Base-by-base conservation (phyloP, 2,888 invertebrate genomes). In the Yponomeuta cagnagella region DNA sequence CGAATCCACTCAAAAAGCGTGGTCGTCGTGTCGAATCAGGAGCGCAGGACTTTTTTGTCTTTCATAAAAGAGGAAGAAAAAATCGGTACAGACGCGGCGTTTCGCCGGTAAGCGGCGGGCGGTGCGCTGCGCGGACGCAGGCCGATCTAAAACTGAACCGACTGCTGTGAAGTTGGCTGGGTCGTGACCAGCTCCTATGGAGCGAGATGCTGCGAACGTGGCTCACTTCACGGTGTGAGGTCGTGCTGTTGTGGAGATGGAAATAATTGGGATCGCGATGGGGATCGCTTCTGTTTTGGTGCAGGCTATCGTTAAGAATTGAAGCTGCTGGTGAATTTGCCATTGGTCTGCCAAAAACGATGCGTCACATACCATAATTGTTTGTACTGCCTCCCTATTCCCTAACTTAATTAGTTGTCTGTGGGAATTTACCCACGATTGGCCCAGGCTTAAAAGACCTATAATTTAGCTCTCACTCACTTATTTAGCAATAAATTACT, bases 61-160 rank as follows among this genome's bases (percentile, higher is more conserved):
- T 66, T 71, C 68, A 37, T 71, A 63, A 10, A 64, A 12, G 65
- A 80, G 76, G 81, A 79, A 78, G 80, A 81, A 79, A 78, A 81
- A 79, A 78, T 58, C 52, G 52, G 15, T 15, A 15, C 52, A 8
- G 78, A 77, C 80, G 78, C 78, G 80, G 80, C 79, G 75, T 80
- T 75, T 77, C 77, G 81, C 79, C 71, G 73, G 72, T 58, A 63
- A 73, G 63, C 72, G 72, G 74, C 75, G 78, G 79, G 79, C 76
- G 79, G 75, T 78, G 80, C 79, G 77, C 78, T 78, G 85, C 87
- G 89, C 89, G 79, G 77, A 85, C 86, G 86, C 90, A 81, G 80
- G 78, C 79, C 81, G 80, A 80, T 81, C 84, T 86, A 84, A 87
- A 89, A 91, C 90, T 90, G 89, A 88, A 80, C 91, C 79, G 86